These are phyloP conservation scores for Lanistes nyassanus DNA, from an alignment of 1,140 invertebrate genomes.

Conservation along the genomic window DNA sequence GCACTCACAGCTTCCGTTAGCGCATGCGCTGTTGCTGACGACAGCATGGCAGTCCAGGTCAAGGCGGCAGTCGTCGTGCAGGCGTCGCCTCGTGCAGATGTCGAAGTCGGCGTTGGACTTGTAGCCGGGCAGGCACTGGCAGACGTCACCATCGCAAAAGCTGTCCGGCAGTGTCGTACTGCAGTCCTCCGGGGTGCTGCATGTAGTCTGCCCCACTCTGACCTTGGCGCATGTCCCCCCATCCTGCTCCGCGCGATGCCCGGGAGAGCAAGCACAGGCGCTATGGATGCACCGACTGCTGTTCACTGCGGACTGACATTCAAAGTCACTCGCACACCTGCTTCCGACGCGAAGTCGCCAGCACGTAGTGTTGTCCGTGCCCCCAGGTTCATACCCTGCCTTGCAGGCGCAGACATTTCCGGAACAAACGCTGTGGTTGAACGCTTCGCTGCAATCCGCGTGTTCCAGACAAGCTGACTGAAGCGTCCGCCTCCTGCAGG, in stretches of 20 bases:
- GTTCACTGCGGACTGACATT: slow-evolving; percentile 10
- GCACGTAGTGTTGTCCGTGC: neutral
- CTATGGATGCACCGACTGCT: slow-evolving; percentile 25
- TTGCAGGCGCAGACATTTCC: slow-evolving; percentile 10
- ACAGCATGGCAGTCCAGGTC: slow-evolving; percentile 14
- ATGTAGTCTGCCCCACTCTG: slow-evolving; percentile 31
- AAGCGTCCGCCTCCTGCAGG: slow-evolving; percentile 21
- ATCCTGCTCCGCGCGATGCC: slow-evolving; percentile 10
- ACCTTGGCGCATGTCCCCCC: slow-evolving; percentile 15
- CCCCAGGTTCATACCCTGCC: neutral
- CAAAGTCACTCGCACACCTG: neutral
- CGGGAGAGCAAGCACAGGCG: slow-evolving; percentile 28
- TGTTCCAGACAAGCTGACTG: slow-evolving; percentile 10
- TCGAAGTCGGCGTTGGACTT: slow-evolving; percentile 11
- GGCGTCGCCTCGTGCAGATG: slow-evolving; percentile 16
- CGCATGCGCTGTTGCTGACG: slow-evolving; percentile 19
- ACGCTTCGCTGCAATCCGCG: slow-evolving; percentile 13
- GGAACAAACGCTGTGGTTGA: neutral
- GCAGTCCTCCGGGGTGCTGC: slow-evolving; percentile 33
- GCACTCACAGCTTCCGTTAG: slow-evolving; percentile 11
- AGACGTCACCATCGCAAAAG: slow-evolving; percentile 26
- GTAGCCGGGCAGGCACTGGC: slow-evolving; percentile 33
- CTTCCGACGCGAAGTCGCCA: neutral
- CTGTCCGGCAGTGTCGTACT: slow-evolving; percentile 34
- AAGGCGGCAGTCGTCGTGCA: slow-evolving; percentile 19